Evolutionary conservation across 2,113 vertebrate genomes (phyloP), one percentile per base, ranked within the genome.

Genomic region (Campylorhamphus procurvoides): DNA sequence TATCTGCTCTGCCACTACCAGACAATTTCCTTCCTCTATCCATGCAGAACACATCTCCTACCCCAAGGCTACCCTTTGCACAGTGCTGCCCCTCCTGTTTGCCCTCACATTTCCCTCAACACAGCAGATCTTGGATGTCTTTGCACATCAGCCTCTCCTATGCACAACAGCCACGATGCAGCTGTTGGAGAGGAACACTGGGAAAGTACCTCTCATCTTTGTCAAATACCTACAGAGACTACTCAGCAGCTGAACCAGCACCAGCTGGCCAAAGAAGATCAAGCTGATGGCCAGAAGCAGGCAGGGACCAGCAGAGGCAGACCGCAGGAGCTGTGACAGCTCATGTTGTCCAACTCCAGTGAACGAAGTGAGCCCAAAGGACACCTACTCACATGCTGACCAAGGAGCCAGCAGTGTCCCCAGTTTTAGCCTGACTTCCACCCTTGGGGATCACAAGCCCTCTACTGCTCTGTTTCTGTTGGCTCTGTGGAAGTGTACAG

Each of bases 61-160:
- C 39, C 39, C 35, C 18, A 60, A 46, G 46, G 59, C 63, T 68
- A 25, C 77, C 64, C 80, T 86, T 27, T 27, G 64, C 18, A 2
- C 49, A 9, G 60, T 3, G 13, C 72, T 62, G 50, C 5, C 89
- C 69, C 46, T 87, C 50, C 27, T 23, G 10, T 23, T 72, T n/a
- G 44, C 49, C 58, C 23, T 73, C n/a, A 13, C 0, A 1, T 22
- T 68, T 66, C 60, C 69, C 63, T 25, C 1, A 3, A 67, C 44
- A 6, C 28, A 8, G 62, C 0, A 0, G 29, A 39, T 35, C 90
- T 76, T 0, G 0, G 52, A 10, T 42, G 10, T 4, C 76, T 81
- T 42, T 0, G 6, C 37, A 46, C 19, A 58, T 13, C 81, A 55
- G 62, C 29, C 58, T 87, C 42, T 81, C 42, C 39, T 44, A 27